Conservation (phyloP, 2,797 vertebrate species). For the Myotis planiceps region DNA sequence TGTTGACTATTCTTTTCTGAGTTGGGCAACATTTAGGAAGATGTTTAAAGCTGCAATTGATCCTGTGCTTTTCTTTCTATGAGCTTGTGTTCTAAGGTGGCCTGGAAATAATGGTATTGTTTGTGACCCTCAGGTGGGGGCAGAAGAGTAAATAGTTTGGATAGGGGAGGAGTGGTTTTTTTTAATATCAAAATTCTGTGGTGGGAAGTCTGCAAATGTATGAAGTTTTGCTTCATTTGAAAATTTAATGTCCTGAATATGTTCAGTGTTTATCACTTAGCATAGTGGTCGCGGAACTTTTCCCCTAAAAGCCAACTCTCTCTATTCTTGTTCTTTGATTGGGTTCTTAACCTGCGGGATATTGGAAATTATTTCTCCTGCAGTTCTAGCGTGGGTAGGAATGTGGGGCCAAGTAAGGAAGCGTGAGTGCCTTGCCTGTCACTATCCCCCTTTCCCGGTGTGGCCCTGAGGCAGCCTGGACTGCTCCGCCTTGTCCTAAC, state of each 20-base stretch:
- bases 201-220: not conserved
- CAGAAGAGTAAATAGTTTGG: not conserved
- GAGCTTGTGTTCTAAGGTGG: not conserved
- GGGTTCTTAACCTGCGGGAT: not conserved
- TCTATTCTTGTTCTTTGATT: not conserved
- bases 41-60: not conserved
- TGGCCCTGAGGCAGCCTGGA: not conserved
- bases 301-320: not conserved
- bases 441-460: not conserved
- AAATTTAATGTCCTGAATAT: not conserved
- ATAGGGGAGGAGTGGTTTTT: not conserved
- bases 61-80: not conserved
- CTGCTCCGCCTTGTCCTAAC: not conserved
- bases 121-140: not conserved
- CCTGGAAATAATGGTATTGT: constrained; percentile 11
- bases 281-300: not conserved
- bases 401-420: not conserved
- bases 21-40: not conserved
- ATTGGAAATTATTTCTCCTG: not conserved
- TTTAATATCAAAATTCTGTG: not conserved
- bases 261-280: not conserved
- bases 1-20: constrained; percentile 33
- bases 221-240: constrained; percentile 30
- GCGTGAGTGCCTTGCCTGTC: not conserved
- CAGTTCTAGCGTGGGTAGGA: not conserved